Evolutionary conservation across 2,888 invertebrate species (phyloP).

Genomic region (Coenonympha glycerion): DNA sequence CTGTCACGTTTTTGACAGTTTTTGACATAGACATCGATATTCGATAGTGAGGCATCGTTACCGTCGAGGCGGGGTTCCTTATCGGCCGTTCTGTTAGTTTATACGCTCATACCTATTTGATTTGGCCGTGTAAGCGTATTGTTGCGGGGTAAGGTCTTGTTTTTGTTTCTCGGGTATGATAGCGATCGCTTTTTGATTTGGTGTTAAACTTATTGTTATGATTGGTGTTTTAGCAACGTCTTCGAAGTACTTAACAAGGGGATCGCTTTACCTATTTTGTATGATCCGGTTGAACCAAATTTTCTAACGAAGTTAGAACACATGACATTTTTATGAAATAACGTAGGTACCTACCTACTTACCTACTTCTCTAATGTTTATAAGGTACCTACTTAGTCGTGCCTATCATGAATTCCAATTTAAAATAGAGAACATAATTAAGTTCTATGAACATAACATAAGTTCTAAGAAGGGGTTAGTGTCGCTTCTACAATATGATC

Average conservation of each 20-base stretch:
- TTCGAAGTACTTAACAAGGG: not conserved
- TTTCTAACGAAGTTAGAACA: too few relatives aligned
- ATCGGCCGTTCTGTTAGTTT: slow-evolving; percentile 64
- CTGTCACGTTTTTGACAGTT: slow-evolving; percentile 74
- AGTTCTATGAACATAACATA: too few relatives aligned
- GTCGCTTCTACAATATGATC: too few relatives aligned
- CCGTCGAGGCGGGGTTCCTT: slow-evolving; percentile 63
- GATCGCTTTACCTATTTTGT: too few relatives aligned
- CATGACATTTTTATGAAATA: too few relatives aligned
- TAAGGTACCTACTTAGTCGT: too few relatives aligned
- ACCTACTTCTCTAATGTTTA: too few relatives aligned
- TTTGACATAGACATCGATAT: slow-evolving; percentile 76
- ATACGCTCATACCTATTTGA: slow-evolving; percentile 46
- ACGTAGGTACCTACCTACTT: too few relatives aligned
- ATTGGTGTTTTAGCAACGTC: slow-evolving; percentile 19
- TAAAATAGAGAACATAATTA: too few relatives aligned
- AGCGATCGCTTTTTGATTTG: slow-evolving; percentile 30
- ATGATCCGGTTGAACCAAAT: too few relatives aligned
- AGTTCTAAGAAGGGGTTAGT: too few relatives aligned
- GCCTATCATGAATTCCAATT: too few relatives aligned
- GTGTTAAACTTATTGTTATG: slow-evolving; percentile 16
- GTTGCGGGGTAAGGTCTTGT: slow-evolving; percentile 43
- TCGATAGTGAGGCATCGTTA: slow-evolving; percentile 64
- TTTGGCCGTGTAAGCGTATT: slow-evolving; percentile 65
- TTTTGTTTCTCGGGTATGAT: slow-evolving; percentile 51